Evolutionary conservation across 2,113 vertebrate species (phyloP), one percentile per base, ranked within the genome.

Genomic region (Sprattus sprattus): DNA sequence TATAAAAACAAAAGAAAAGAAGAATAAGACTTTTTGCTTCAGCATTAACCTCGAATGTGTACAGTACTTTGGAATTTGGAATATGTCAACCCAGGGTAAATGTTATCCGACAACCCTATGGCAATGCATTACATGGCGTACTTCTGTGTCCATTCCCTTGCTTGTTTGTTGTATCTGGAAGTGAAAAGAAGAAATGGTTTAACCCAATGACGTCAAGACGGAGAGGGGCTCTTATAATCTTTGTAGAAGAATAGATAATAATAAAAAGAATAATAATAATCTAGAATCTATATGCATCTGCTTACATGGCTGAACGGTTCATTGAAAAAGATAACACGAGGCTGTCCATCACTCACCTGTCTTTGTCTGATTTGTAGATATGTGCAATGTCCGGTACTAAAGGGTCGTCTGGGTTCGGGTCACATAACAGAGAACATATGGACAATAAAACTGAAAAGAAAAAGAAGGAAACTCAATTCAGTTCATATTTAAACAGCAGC

Each of bases 381-480:
- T 97, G 96, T 92, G 98, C 97, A 92, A 99, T 98, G 93, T 99
- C 98, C 88, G 98, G 97, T 91, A 98, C 97, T 92, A 99, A 94
- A 4, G 98, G 98, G 91, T 99, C 97, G 88, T 99, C 98, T 92
- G 98, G 96, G 89, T 99, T 99, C 89, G 98, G 97, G 90, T 99
- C 97, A 92, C 97, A 99, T 88, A 99, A 96, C 94, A 99, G 95
- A 90, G 98, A 99, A 94, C 98, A 99, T 95, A 99, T 99, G 94
- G 97, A 99, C 92, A 99, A 95, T 92, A 99, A 95, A 94, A 99
- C 97, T 99, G 93, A 11, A 87, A 88, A 15, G 83, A 75, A 22
- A 81, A 86, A 84, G 45, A 16, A 86, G 0, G 2, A 86, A 47
- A 82, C 18, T 13, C 13, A 16, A 32, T 18, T 15, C 10, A 4